Evolutionary conservation across 2,888 invertebrate genomes (phyloP), one percentile per base, ranked within the genome.

Genomic region (Dysmachus trigonus): DNA sequence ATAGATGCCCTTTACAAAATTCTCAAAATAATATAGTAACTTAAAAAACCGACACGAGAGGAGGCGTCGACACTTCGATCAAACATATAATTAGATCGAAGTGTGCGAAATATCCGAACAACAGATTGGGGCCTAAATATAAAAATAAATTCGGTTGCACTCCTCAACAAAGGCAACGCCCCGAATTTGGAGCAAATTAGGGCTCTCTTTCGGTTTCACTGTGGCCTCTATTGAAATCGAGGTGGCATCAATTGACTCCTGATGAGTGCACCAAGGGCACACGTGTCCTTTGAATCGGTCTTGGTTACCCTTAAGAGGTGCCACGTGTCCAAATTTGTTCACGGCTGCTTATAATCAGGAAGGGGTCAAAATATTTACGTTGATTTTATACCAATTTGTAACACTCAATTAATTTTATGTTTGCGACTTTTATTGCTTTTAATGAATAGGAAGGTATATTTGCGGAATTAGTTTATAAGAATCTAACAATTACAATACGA

Each of bases 341-440:
- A 18, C 18, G 18, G 18, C 18, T 22, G 38, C 33, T 38, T 22
- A 22, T 38, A 76, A 76, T 62, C 35, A 31, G 76, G 76, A 76
- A 76, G 35, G 76, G 35, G 38, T 38, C 76, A 76, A 76, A 76
- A 76, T 76, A 76, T 76, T 76, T 76, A 76, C 76, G 33, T 38
- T 76, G n/a, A 31, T 73, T n/a, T 31, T 10, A 33, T 15, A 15
- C n/a, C 33, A 13, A 33, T 73, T 73, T 31, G 31, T 33, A 62
- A 33, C 27, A 30, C 73, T 73, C 73, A 33, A 73, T 8, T 62
- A 62, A 62, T 62, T 62, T 27, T 6, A 27, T 27, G 62, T 62
- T 62, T 62, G 62, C 22, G 18, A 62, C 27, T 62, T 18, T 62
- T 62, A 62, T 62, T 62, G 62, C 62, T 62, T 18, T 62, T 8